A percentile compares a stretch with the other conserved stretches of the same genome.
phyloP scores from a whole-genome alignment of 2,797 vertebrate genomes.

The Danionella dracula region DNA sequence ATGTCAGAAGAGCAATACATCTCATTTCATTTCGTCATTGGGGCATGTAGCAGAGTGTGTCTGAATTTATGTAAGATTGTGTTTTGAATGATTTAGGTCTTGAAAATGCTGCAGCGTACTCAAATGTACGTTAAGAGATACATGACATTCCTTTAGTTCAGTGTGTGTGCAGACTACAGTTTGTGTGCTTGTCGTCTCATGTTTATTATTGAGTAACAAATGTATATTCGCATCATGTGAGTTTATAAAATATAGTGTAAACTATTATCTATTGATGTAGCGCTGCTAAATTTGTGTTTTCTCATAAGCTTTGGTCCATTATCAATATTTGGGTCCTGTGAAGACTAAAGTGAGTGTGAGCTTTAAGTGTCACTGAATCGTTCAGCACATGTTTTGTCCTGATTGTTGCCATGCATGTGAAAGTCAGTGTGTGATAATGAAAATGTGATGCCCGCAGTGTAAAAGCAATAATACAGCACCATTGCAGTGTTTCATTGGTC shows the following conservation, averaged over 20 bases:
- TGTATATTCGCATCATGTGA: slow-evolving; percentile 34
- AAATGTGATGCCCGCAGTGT: slow-evolving; percentile 37
- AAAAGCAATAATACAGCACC: slow-evolving; percentile 42
- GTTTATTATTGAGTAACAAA: slow-evolving; percentile 26
- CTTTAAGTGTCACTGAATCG: not conserved
- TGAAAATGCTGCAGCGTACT: slow-evolving; percentile 37
- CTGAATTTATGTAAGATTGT: slow-evolving; percentile 20
- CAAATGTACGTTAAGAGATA: slow-evolving; percentile 31
- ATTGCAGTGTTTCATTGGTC: slow-evolving; percentile 27
- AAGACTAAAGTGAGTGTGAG: not conserved
- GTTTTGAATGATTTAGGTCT: slow-evolving; percentile 30
- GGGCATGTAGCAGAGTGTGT: slow-evolving; percentile 37
- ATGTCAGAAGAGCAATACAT: slow-evolving; percentile 34
- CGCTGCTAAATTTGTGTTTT: slow-evolving; percentile 31
- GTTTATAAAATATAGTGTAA: slow-evolving; percentile 15
- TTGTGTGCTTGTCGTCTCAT: slow-evolving; percentile 27
- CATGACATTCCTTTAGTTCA: slow-evolving; percentile 43
- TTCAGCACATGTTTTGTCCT: slow-evolving; percentile 11
- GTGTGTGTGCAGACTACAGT: slow-evolving; percentile 27
- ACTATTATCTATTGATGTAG: slow-evolving; percentile 34
- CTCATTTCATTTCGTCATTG: slow-evolving; percentile 26
- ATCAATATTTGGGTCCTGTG: too few species aligned
- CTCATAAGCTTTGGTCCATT: slow-evolving; percentile 29
- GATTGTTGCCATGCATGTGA: slow-evolving; percentile 39
- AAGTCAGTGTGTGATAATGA: slow-evolving; percentile 40